Evolutionary conservation across 2,888 invertebrate genomes (phyloP).

Genomic region (Brenthis hecate): DNA sequence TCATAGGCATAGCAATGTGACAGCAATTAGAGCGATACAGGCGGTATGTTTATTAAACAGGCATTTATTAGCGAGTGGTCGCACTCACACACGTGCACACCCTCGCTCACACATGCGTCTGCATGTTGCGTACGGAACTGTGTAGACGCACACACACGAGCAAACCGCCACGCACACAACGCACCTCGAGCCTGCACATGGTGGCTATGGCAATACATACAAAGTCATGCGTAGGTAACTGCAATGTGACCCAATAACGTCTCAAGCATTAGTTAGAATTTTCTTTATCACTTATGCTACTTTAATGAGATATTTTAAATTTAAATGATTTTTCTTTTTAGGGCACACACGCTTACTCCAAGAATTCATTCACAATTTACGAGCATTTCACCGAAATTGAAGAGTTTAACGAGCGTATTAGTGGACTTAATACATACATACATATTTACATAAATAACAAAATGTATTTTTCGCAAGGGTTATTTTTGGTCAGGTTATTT

Average conservation of each 20-base stretch:
- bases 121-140: background rate
- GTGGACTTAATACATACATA: too few species aligned
- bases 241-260: slow-evolving; percentile 22
- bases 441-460: too few species aligned
- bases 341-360: too few species aligned
- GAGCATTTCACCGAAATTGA: too few species aligned
- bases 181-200: too few species aligned
- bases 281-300: background rate
- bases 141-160: background rate
- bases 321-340: too few species aligned
- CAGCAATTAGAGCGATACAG: slow-evolving; percentile 32
- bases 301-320: background rate
- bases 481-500: too few species aligned
- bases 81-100: background rate
- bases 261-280: background rate
- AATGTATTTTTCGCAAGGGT: too few species aligned
- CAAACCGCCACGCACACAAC: background rate
- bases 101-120: background rate
- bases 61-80: slow-evolving; percentile 21
- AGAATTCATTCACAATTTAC: too few species aligned
- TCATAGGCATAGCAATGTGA: slow-evolving; percentile 37
- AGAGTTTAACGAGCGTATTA: too few species aligned
- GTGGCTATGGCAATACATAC: slow-evolving; percentile 6
- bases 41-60: slow-evolving; percentile 32
- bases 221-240: slow-evolving; percentile 17